Evolutionary conservation across 2,113 vertebrate genomes (phyloP), one percentile per base, ranked within the genome.

Genomic region (Dromiciops gliroides): DNA sequence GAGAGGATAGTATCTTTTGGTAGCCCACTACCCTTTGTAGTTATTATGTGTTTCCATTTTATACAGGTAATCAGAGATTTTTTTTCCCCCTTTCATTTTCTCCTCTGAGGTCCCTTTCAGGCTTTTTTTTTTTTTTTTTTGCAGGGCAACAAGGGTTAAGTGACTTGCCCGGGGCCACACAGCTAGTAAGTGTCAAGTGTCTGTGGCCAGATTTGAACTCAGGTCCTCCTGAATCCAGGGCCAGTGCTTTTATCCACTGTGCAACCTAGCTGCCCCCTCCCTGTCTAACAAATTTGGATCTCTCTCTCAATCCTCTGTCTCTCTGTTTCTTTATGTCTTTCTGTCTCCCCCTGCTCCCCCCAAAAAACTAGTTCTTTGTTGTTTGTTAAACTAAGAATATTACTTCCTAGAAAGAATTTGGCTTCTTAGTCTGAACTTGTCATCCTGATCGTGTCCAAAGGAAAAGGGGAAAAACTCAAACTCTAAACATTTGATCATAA

Each of bases 391-490:
- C 49, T 90, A 92, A 48, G 51, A 83, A 56, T 67, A 23, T 44
- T 88, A 48, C 91, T 96, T 93, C 94, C 31, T 26, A 90, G 50
- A 91, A 88, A 83, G 92, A 96, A 37, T 50, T 44, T 44, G n/a
- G 6, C 24, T 51, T 89, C 92, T 49, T 9, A 12, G 49, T 50
- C 37, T 60, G 88, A 52, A 90, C 19, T 16, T 25, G 94, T 92
- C 26, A 8, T 88, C 50, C 89, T 92, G 91, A 75, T 52, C 91
- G 50, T 56, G 37, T 93, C 83, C 91, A 56, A 89, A 92, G 50
- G 44, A 10, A 11, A 4, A 22, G n/a, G n/a, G n/a, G 19, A 83
- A 83, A 83, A 83, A 44, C n/a, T 83, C n/a, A 83, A 83, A 83
- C n/a, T 83, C n/a, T 23, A 83, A 44, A 83, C n/a, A 83, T 83